phyloP scores from a whole-genome alignment of 2,888 invertebrate species.

The Drymonia ruficornis region DNA sequence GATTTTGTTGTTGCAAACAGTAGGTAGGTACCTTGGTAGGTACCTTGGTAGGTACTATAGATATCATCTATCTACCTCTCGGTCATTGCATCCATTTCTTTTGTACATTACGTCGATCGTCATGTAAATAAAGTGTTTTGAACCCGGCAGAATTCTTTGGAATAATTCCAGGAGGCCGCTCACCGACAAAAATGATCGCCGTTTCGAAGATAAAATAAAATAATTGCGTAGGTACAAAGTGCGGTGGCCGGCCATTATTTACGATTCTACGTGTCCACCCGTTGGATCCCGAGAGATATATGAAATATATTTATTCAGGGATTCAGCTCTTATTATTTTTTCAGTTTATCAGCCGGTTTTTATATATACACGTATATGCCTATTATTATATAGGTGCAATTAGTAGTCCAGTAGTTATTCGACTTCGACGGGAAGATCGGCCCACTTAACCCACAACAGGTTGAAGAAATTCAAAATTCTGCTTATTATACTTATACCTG shows the following conservation, averaged over 20 bases:
- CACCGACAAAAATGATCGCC: slow-evolving; percentile 40
- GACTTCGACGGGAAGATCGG: too few species aligned
- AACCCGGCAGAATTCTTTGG: slow-evolving; percentile 66
- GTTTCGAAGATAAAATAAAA: slow-evolving; percentile 44
- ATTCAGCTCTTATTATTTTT: too few species aligned
- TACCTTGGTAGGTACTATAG: not conserved
- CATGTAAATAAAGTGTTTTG: slow-evolving; percentile 50
- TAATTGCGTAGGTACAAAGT: slow-evolving; percentile 37
- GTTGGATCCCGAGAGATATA: slow-evolving; percentile 4
- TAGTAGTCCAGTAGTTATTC: too few species aligned
- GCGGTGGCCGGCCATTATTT: slow-evolving; percentile 19
- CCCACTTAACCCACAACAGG: too few species aligned
- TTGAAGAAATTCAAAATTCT: too few species aligned
- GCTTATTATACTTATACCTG: too few species aligned
- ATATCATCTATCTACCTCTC: not conserved
- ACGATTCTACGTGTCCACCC: slow-evolving; percentile 14
- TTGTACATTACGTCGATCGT: slow-evolving; percentile 10
- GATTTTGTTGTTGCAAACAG: too few species aligned
- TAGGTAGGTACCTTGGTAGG: too few species aligned
- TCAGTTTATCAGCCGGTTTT: too few species aligned
- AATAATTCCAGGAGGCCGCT: slow-evolving; percentile 65
- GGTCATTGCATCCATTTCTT: slow-evolving; percentile 32
- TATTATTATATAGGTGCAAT: too few species aligned
- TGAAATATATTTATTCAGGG: not conserved
- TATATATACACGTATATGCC: too few species aligned